phyloP scores from a whole-genome alignment of 2,888 invertebrate species.

The Thera britannica region DNA sequence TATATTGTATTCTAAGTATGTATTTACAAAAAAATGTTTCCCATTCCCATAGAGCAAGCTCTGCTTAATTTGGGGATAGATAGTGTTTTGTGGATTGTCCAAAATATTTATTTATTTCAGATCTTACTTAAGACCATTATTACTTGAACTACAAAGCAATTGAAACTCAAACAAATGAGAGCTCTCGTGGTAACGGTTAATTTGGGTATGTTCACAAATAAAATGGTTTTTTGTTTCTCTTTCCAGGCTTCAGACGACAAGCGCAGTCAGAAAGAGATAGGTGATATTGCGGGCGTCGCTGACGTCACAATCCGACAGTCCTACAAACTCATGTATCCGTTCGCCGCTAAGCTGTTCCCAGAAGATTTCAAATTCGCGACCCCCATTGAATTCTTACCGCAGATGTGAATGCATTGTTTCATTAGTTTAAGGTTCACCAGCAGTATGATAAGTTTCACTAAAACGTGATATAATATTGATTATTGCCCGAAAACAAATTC shows the following conservation, averaged over 20 bases:
- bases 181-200: too few species aligned
- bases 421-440: slow-evolving; percentile 5
- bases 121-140: too few species aligned
- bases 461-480: background rate
- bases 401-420: slow-evolving; percentile 83
- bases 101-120: too few species aligned
- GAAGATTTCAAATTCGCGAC: slow-evolving; percentile 98
- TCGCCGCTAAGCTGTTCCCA: slow-evolving; percentile 96
- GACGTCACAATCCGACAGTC: slow-evolving; percentile 99
- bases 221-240: background rate
- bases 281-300: slow-evolving; percentile 98
- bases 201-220: too few species aligned
- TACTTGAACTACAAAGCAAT: too few species aligned
- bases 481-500: background rate
- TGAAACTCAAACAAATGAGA: too few species aligned
- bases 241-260: slow-evolving; percentile 95
- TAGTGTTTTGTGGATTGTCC: too few species aligned
- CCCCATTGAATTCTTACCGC: slow-evolving; percentile 96
- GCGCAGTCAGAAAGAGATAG: slow-evolving; percentile 98
- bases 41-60: too few species aligned
- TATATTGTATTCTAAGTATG: too few species aligned
- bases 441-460: background rate
- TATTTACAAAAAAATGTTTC: too few species aligned
- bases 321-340: slow-evolving; percentile 98
- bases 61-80: too few species aligned